Conservation (phyloP, 2,888 invertebrate genomes). For the Scelioninae gen. 1 region DNA sequence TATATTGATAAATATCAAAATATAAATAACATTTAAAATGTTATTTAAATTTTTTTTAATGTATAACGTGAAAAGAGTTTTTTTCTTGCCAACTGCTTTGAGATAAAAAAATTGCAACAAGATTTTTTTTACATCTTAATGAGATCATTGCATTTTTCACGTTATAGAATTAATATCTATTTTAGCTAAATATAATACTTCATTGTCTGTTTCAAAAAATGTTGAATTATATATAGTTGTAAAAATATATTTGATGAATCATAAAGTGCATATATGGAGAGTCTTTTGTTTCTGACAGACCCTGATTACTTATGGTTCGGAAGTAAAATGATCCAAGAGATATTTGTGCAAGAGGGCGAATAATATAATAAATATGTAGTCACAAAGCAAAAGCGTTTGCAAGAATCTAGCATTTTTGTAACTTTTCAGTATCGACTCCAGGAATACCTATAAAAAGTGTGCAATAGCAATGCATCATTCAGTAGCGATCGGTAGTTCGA, state of each 20-base stretch:
- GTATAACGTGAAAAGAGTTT: too few species aligned
- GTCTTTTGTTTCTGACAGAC: slow-evolving; percentile 34
- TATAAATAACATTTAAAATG: too few species aligned
- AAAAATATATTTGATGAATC: slow-evolving; percentile 46
- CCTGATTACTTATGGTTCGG: slow-evolving; percentile 13
- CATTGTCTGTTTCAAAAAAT: too few species aligned
- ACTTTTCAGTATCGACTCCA: slow-evolving; percentile 63
- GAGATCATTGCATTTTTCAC: too few species aligned
- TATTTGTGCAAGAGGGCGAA: slow-evolving; percentile 39
- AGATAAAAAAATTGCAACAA: too few species aligned
- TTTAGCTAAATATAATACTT: too few species aligned
- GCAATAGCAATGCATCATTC: slow-evolving; percentile 67
- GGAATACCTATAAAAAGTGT: slow-evolving; percentile 63
- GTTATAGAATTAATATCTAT: too few species aligned
- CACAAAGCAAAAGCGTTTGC: slow-evolving; percentile 30
- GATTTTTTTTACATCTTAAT: too few species aligned
- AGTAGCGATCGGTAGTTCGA: slow-evolving; percentile 54
- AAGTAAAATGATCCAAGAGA: slow-evolving; percentile 38
- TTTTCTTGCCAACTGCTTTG: too few species aligned
- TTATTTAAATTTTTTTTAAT: too few species aligned
- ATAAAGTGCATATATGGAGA: slow-evolving; percentile 57
- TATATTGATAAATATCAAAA: too few species aligned
- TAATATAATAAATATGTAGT: slow-evolving; percentile 62
- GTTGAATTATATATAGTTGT: slow-evolving; percentile 32
- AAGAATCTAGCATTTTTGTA: slow-evolving; percentile 57